Conservation (phyloP, 2,113 vertebrate genomes). For the Brachyhypopomus gauderio region DNA sequence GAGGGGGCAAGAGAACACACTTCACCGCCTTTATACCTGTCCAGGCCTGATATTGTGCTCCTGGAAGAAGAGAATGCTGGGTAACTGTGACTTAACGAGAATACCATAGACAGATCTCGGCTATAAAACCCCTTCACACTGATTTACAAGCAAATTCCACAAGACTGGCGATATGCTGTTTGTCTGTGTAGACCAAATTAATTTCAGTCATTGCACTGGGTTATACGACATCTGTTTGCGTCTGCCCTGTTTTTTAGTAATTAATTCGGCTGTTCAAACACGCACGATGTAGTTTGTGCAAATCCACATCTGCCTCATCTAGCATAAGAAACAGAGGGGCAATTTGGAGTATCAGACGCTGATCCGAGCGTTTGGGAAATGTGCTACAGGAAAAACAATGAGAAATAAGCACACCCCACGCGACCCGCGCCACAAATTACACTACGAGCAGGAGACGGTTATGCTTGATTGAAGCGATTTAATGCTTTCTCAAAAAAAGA, state of each 20-base stretch:
- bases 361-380: constrained; percentile 78
- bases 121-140: constrained; percentile 18
- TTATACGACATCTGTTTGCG: constrained; percentile 50
- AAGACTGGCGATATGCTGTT: constrained; percentile 37
- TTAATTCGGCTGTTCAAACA: constrained; percentile 53
- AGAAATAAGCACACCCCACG: constrained; percentile 81
- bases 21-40: constrained; percentile 42
- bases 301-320: constrained; percentile 74
- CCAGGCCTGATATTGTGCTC: constrained; percentile 30
- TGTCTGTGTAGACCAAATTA: constrained; percentile 47
- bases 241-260: constrained; percentile 51
- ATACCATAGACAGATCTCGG: constrained; percentile 6
- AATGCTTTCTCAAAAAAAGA: constrained; percentile 84
- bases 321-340: constrained; percentile 76
- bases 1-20: constrained; percentile 51
- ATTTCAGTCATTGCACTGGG: constrained; percentile 50
- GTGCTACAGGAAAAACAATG: constrained; percentile 83
- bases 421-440: constrained; percentile 83
- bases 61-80: not conserved
- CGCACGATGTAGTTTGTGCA: constrained; percentile 49
- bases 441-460: constrained; percentile 83
- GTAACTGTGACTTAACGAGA: not conserved
- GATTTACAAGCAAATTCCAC: constrained; percentile 47
- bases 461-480: constrained; percentile 94
- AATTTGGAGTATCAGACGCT: constrained; percentile 82